A percentile compares a stretch with the other conserved stretches of the same genome.
phyloP scores from a whole-genome alignment of 2,113 vertebrate genomes.

The Neofelis nebulosa region DNA sequence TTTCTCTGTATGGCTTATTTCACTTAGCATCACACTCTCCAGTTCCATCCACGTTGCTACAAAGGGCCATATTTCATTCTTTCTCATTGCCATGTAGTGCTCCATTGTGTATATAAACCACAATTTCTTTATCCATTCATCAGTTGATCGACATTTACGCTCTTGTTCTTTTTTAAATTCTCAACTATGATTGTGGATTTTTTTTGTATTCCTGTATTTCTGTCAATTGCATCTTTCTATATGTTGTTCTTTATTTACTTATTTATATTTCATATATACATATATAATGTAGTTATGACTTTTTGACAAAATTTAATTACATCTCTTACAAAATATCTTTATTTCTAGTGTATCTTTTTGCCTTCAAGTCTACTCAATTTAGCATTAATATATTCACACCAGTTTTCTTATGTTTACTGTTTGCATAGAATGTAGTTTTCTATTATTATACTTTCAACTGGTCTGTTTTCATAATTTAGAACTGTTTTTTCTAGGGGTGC shows the following conservation, averaged over 20 bases:
- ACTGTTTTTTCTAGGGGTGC: background rate
- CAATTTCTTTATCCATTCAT: too few relatives aligned
- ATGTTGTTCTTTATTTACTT: background rate
- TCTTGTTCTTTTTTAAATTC: background rate
- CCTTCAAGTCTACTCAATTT: background rate
- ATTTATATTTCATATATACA: background rate
- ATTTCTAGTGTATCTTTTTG: background rate
- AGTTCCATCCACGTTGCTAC: too few relatives aligned
- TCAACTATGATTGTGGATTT: background rate
- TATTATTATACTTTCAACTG: background rate
- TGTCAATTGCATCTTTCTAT: background rate
- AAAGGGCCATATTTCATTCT: too few relatives aligned
- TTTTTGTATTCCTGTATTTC: background rate
- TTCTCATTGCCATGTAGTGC: too few relatives aligned
- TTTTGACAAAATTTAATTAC: background rate
- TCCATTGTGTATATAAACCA: too few relatives aligned
- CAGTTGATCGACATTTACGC: too few relatives aligned
- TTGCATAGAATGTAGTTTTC: background rate
- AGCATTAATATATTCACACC: background rate
- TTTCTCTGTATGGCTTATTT: too few relatives aligned
- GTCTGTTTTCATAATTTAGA: background rate
- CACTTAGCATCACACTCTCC: too few relatives aligned
- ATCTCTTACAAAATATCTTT: background rate
- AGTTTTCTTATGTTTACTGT: background rate
- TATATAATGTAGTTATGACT: background rate